phyloP scores from a whole-genome alignment of 1,140 invertebrate genomes.

The Drosophila quadrilineata region DNA sequence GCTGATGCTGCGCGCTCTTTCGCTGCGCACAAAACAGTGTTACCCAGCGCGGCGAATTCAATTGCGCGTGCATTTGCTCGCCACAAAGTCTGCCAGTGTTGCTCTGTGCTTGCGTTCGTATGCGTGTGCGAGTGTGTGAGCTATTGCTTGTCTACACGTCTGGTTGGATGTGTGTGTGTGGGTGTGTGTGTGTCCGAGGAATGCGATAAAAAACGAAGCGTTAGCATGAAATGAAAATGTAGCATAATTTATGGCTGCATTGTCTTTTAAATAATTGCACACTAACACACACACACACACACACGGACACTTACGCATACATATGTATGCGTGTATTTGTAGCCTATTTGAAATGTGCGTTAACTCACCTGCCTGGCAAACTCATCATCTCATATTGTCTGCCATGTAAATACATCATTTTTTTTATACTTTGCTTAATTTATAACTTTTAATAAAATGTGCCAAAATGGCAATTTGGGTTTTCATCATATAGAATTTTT shows the following conservation, averaged over 20 bases:
- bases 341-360: slow-evolving; percentile 58
- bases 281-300: slow-evolving; percentile 49
- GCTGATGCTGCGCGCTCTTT: slow-evolving; percentile 55
- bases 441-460: slow-evolving; percentile 37
- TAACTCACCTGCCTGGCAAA: slow-evolving; percentile 39
- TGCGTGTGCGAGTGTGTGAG: background rate
- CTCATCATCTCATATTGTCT: slow-evolving; percentile 43
- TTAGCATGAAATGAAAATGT: slow-evolving; percentile 79
- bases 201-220: slow-evolving; percentile 77
- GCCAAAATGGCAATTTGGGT: too few relatives aligned
- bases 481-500: too few relatives aligned
- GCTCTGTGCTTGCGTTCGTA: slow-evolving; percentile 2
- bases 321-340: too few relatives aligned
- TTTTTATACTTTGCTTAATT: slow-evolving; percentile 33
- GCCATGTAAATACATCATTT: slow-evolving; percentile 59
- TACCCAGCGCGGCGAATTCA: slow-evolving; percentile 37
- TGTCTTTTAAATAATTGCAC: slow-evolving; percentile 79
- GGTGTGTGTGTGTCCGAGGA: slow-evolving; percentile 55
- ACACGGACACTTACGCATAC: slow-evolving; percentile 15
- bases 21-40: slow-evolving; percentile 49
- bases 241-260: slow-evolving; percentile 78
- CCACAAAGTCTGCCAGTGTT: slow-evolving; percentile 3
- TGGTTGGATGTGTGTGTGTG: slow-evolving; percentile 21
- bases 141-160: too few relatives aligned
- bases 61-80: slow-evolving; percentile 39